Percentiles rank a stretch among this genome's conserved stretches.
Conservation (phyloP, 1,140 invertebrate genomes). For the Apis dorsata region DNA sequence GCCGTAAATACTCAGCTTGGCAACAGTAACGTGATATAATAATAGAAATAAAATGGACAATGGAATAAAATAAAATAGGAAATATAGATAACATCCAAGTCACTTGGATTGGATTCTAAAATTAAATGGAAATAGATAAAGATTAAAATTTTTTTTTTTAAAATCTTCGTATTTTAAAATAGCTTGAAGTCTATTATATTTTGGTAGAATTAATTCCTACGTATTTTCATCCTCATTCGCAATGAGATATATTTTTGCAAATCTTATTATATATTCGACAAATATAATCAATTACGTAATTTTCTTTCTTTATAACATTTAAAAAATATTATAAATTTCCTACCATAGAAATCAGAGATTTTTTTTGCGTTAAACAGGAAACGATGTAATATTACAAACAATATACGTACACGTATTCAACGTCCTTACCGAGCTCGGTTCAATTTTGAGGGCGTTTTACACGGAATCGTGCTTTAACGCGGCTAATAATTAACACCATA, state of each 20-base stretch:
- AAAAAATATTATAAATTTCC: neutral
- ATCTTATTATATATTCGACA: neutral
- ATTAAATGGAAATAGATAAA: neutral
- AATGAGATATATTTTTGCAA: neutral
- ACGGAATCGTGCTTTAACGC: conserved; percentile 2
- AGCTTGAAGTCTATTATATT: neutral
- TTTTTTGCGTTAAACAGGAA: neutral
- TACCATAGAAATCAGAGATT: neutral
- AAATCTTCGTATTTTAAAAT: neutral
- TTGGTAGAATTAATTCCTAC: neutral
- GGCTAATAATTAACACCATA: conserved; percentile 42
- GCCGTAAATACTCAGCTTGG: neutral
- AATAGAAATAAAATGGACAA: neutral
- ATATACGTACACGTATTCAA: neutral
- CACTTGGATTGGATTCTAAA: neutral
- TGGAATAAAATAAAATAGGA: neutral
- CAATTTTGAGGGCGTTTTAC: conserved; percentile 27
- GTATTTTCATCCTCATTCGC: neutral
- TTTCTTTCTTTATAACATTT: too few species aligned
- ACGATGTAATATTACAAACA: neutral
- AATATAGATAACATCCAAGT: neutral
- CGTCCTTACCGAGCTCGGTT: neutral
- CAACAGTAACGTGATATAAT: neutral
- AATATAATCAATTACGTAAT: too few species aligned
- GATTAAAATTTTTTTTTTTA: neutral